Conservation (phyloP, 2,113 vertebrate genomes). For the Daubentonia madagascariensis region DNA sequence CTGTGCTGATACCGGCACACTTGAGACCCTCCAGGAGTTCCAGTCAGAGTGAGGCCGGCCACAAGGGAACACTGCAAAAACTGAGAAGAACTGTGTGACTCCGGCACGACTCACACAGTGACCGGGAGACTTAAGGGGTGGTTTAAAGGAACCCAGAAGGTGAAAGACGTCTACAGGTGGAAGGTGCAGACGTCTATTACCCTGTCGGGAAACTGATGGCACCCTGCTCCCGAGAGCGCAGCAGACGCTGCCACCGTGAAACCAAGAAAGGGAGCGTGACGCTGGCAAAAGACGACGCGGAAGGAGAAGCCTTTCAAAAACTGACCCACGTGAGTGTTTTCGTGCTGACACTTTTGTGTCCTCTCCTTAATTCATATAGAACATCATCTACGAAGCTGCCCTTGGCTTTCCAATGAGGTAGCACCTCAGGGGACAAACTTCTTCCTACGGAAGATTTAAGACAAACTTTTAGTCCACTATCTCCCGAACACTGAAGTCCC, state of each 20-base stretch:
- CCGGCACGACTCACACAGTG: rapidly evolving
- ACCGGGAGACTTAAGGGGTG: not conserved
- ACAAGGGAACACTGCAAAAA: not conserved
- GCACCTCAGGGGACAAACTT: rapidly evolving
- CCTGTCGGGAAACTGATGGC: rapidly evolving
- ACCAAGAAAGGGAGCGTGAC: not conserved
- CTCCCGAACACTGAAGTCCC: too few species aligned
- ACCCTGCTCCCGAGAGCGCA: rapidly evolving
- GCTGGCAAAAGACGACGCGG: rapidly evolving
- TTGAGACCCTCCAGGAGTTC: not conserved
- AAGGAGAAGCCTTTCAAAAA: too few species aligned
- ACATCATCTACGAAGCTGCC: not conserved
- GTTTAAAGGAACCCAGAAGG: not conserved
- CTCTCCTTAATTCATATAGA: not conserved
- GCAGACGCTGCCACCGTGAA: too few species aligned
- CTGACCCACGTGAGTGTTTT: rapidly evolving
- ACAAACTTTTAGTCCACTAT: too few species aligned
- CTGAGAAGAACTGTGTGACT: not conserved
- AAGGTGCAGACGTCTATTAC: rapidly evolving
- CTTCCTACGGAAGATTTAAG: rapidly evolving
- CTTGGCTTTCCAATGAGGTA: not conserved
- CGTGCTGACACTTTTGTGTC: rapidly evolving
- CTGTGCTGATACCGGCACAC: not conserved
- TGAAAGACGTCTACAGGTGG: rapidly evolving
- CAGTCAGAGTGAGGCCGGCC: not conserved